These are phyloP conservation scores for Castor canadensis DNA, from an alignment of 2,113 vertebrate species.

Conservation along the genomic window DNA sequence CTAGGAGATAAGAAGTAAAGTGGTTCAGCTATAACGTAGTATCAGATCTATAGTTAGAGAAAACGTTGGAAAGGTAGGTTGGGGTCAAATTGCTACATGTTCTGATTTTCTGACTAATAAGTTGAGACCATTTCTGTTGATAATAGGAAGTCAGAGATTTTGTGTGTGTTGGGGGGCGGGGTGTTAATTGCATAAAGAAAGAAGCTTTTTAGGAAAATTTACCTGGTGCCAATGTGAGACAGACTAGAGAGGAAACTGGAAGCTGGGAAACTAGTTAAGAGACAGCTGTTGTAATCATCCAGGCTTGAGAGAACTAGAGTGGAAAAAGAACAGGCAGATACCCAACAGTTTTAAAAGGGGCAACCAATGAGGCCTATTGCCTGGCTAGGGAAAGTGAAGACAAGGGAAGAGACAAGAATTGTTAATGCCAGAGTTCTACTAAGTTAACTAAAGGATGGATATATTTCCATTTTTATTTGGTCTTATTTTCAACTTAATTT, in stretches of 20 bases:
- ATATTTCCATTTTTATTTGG: constrained; percentile 19
- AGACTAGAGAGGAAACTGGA: constrained; percentile 36
- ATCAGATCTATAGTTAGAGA: background rate
- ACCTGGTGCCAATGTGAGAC: background rate
- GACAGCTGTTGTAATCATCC: constrained; percentile 63
- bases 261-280: constrained; percentile 28
- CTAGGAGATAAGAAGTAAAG: background rate
- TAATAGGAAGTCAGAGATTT: background rate
- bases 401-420: background rate
- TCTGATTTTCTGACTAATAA: background rate
- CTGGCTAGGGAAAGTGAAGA: background rate
- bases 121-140: background rate
- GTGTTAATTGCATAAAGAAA: constrained; percentile 16
- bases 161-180: too few species aligned
- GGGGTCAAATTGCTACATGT: background rate
- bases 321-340: constrained; percentile 41
- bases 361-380: background rate
- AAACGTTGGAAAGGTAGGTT: background rate
- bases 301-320: constrained; percentile 19
- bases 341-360: constrained; percentile 4
- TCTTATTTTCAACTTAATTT: constrained; percentile 45
- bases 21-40: background rate
- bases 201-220: background rate
- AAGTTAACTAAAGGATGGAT: background rate
- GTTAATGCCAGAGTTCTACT: background rate